Percentiles rank a stretch among this genome's conserved stretches.
phyloP scores from a whole-genome alignment of 2,888 invertebrate species.

The Lepeophtheirus nordmannii region DNA sequence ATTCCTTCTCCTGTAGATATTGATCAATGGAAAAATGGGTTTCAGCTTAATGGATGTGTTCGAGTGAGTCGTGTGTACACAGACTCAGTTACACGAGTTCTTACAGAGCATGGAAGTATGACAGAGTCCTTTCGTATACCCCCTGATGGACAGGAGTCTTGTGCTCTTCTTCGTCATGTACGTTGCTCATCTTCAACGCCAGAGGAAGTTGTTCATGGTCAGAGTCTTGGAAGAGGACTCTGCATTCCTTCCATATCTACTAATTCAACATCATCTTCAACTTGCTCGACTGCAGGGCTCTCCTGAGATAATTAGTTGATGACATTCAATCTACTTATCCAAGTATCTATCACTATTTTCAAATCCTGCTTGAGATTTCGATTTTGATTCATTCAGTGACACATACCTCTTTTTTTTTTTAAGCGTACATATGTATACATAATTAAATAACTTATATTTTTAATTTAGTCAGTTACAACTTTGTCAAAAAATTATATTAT shows the following conservation, averaged over 20 bases:
- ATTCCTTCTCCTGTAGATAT: slow-evolving; percentile 23
- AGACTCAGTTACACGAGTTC: slow-evolving; percentile 9
- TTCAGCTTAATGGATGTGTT: slow-evolving; percentile 23
- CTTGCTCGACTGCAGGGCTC: background rate
- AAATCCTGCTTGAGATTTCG: too few species aligned
- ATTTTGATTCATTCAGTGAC: too few species aligned
- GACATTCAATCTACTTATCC: background rate
- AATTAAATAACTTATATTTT: too few species aligned
- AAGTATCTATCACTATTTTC: too few species aligned
- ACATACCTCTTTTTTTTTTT: too few species aligned
- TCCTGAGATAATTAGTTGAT: background rate
- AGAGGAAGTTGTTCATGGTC: background rate
- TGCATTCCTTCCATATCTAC: slow-evolving; percentile 7
- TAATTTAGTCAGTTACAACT: too few species aligned
- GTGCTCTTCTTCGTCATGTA: slow-evolving; percentile 6
- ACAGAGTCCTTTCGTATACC: slow-evolving; percentile 16
- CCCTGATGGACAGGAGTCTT: slow-evolving; percentile 26
- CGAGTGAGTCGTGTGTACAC: slow-evolving; percentile 18
- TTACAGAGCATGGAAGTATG: background rate
- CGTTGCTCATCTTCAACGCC: background rate
- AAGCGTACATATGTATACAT: too few species aligned
- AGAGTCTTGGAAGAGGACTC: background rate
- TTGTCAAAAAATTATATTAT: too few species aligned
- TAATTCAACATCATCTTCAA: background rate
- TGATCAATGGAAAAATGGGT: slow-evolving; percentile 22